Percentiles rank a stretch among this genome's conserved stretches.
phyloP scores from a whole-genome alignment of 1,140 invertebrate species.

The Archegozetes longisetosus region DNA sequence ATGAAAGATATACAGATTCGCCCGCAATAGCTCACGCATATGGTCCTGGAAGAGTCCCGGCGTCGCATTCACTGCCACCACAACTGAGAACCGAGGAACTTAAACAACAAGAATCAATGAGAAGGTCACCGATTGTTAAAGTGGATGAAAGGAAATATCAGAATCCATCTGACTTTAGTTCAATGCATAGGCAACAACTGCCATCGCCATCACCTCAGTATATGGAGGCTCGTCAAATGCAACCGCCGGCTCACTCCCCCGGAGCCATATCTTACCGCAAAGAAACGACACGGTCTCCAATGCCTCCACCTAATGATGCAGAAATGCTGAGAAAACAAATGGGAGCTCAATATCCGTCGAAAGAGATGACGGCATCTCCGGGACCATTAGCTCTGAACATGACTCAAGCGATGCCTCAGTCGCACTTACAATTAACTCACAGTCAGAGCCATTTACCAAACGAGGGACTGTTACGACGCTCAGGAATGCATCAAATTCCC shows the following conservation, averaged over 20 bases:
- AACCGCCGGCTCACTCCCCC: neutral
- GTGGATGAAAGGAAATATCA: neutral
- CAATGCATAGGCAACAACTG: neutral
- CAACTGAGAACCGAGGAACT: neutral
- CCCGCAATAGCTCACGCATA: conserved; percentile 44
- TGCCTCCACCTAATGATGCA: neutral
- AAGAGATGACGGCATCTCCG: neutral
- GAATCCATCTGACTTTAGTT: neutral
- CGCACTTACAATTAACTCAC: conserved; percentile 18
- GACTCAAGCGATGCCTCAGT: conserved; percentile 15
- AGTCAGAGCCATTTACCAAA: conserved; percentile 18
- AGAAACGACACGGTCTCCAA: neutral
- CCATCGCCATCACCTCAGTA: neutral
- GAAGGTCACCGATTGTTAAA: neutral
- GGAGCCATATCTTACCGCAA: neutral
- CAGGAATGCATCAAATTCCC: conserved; percentile 9
- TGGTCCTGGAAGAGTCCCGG: conserved; percentile 17
- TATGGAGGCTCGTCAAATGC: neutral
- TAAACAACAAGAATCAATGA: neutral
- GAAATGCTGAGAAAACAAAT: conserved; percentile 5
- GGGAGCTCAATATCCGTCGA: neutral
- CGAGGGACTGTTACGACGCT: conserved; percentile 15
- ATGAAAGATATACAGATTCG: conserved; percentile 54
- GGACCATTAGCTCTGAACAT: conserved; percentile 10
- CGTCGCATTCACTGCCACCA: neutral